phyloP scores from a whole-genome alignment of 2,113 vertebrate genomes.

The Triplophysa siluroides region DNA sequence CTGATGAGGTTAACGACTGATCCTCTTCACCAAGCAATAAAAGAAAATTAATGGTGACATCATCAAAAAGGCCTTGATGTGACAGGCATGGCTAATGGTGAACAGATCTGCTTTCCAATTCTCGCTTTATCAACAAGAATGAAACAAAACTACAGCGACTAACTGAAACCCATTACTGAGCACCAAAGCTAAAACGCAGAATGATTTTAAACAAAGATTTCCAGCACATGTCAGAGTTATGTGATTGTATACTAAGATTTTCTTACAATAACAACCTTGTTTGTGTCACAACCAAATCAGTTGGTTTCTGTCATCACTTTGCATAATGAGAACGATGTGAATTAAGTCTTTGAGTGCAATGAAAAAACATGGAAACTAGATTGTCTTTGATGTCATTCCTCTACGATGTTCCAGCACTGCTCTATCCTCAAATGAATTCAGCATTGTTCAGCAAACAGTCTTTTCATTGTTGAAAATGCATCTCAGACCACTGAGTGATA shows the following conservation, averaged over 20 bases:
- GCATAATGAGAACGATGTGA: conserved; percentile 12
- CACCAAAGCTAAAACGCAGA: background rate
- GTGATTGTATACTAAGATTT: background rate
- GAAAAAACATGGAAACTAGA: background rate
- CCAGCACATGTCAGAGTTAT: background rate
- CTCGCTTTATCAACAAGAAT: background rate
- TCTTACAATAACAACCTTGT: conserved; percentile 27
- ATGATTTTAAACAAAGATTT: background rate
- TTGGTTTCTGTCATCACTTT: conserved; percentile 1
- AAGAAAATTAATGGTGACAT: background rate
- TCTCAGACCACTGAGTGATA: conserved; percentile 22
- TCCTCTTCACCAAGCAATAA: conserved; percentile 14
- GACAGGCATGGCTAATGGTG: background rate
- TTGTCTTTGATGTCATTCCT: conserved; percentile 29
- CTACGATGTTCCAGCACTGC: background rate
- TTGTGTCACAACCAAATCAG: conserved; percentile 5
- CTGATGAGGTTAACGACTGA: conserved; percentile 29
- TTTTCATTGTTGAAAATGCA: conserved; percentile 43
- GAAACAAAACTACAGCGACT: background rate
- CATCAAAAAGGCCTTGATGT: background rate
- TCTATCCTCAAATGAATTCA: conserved; percentile 33
- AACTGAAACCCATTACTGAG: conserved; percentile 10
- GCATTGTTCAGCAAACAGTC: conserved; percentile 48
- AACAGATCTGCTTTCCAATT: conserved; percentile 15
- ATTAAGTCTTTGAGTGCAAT: conserved; percentile 4